Evolutionary conservation across 2,888 invertebrate genomes (phyloP), one percentile per base, ranked within the genome.

Genomic region (Phortica okadai): DNA sequence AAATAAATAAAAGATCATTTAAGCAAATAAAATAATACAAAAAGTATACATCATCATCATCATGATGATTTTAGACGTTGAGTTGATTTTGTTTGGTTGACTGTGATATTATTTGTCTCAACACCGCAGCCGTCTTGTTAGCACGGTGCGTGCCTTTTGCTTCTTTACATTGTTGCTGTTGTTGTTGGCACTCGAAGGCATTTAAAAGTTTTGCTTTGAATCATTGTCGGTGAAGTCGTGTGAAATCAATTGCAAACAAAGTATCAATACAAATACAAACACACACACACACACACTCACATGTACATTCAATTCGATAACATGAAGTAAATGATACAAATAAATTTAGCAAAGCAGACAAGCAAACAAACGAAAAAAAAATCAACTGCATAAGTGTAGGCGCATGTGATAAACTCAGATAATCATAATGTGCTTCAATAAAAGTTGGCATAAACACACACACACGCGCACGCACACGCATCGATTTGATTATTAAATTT

Each of bases 161-260:
- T 14, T 50, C 33, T 33, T 33, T 33, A 4, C 33, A 33, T 4
- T 33, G 33, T 59, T 59, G 42, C 70, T 58, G 25, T 58, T 69
- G 58, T 75, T 82, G 77, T 81, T 86, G 82, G 86, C 83, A 78
- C 81, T 85, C 74, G 77, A 79, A 83, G 88, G 86, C 88, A 86
- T 88, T 87, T 83, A 84, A 85, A 87, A 83, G 80, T 88, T 87
- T 79, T 81, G 67, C 80, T 82, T 82, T 78, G 81, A 81, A 86
- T 84, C 79, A 86, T 59, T 79, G 85, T 83, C 84, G 86, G 83
- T 81, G 82, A 85, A 89, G 83, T 86, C 84, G 86, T 83, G 87
- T 83, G 86, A 86, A 89, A 87, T 87, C 85, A 85, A 85, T 86
- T 84, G 86, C 84, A 82, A 84, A 85, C 83, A 85, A 82, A 82